phyloP scores from a whole-genome alignment of 2,113 vertebrate genomes.

The Carettochelys insculpta region DNA sequence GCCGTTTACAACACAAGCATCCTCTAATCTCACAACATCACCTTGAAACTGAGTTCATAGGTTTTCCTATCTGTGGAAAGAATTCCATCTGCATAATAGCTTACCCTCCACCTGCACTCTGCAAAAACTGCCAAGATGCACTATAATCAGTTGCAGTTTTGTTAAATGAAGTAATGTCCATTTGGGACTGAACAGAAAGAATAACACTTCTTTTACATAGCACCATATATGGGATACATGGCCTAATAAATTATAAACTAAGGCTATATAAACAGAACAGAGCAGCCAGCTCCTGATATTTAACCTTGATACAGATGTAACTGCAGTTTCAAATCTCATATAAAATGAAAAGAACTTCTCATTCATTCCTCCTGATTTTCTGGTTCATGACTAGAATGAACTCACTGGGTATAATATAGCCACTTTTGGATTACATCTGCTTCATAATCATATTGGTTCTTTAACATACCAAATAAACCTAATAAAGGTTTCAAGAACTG shows the following conservation, averaged over 20 bases:
- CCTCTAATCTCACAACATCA: background rate
- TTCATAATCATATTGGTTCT: background rate
- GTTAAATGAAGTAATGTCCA: slow-evolving; percentile 28
- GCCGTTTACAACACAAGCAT: background rate
- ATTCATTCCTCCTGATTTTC: background rate
- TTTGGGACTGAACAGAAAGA: background rate
- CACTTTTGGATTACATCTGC: background rate
- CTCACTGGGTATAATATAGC: background rate
- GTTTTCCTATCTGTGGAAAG: slow-evolving; percentile 9
- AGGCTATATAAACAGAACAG: background rate
- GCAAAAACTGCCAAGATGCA: background rate
- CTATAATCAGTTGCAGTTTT: background rate
- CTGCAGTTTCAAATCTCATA: background rate
- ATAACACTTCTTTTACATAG: background rate
- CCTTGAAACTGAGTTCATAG: background rate
- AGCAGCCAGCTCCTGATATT: background rate
- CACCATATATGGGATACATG: background rate
- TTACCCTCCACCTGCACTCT: background rate
- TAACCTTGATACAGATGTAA: background rate
- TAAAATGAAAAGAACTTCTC: background rate
- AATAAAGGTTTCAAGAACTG: background rate
- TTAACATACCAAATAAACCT: background rate
- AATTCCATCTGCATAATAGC: background rate
- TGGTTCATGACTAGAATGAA: background rate
- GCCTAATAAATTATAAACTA: background rate